Evolutionary conservation across 1,140 invertebrate genomes (phyloP).

Genomic region (Plectus sambesii): DNA sequence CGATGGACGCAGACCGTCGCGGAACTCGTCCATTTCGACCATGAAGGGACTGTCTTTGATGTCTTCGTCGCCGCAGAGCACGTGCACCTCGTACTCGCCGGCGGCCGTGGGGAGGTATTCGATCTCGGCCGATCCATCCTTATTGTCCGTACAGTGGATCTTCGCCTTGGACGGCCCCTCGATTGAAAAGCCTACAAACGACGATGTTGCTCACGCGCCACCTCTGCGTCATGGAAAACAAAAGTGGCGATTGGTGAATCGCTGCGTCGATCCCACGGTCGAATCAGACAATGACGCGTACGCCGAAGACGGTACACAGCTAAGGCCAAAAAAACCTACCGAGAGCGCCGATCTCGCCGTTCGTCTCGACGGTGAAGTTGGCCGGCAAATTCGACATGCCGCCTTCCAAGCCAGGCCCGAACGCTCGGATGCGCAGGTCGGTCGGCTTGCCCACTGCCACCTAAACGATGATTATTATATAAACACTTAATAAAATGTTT

Average conservation of each 20-base stretch:
- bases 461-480: too few species aligned
- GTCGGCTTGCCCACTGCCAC: constrained; percentile 73
- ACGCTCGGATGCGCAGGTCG: constrained; percentile 67
- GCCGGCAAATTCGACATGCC: constrained; percentile 72
- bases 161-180: constrained; percentile 94
- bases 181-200: constrained; percentile 48
- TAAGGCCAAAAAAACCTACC: constrained; percentile 46
- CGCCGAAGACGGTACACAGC: background rate
- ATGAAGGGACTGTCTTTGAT: constrained; percentile 69
- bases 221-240: background rate
- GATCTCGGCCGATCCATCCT: constrained; percentile 84
- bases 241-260: background rate
- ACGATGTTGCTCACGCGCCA: background rate
- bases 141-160: constrained; percentile 82
- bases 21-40: constrained; percentile 53
- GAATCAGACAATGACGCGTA: background rate
- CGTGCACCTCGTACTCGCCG: constrained; percentile 81
- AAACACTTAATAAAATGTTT: too few species aligned
- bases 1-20: constrained; percentile 33
- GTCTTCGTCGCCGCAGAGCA: constrained; percentile 70
- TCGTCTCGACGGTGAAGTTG: constrained; percentile 76
- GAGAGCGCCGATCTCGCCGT: constrained; percentile 74
- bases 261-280: background rate
- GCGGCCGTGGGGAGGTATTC: constrained; percentile 65
- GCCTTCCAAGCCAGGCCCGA: constrained; percentile 69